These are phyloP conservation scores for Watsonalla cultraria DNA, from an alignment of 2,888 invertebrate species.

Conservation along the genomic window DNA sequence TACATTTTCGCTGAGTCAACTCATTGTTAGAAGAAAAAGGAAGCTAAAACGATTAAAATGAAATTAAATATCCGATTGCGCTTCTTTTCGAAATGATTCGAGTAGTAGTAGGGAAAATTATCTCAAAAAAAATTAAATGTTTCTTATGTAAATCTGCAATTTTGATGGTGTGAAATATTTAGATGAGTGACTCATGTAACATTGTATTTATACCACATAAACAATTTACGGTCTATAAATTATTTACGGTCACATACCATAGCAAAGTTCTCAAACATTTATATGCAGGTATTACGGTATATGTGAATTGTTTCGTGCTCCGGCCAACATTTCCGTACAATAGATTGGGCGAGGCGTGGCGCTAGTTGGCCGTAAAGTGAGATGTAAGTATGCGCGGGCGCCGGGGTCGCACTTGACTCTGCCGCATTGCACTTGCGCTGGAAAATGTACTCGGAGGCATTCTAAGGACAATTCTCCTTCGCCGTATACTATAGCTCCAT, in stretches of 20 bases:
- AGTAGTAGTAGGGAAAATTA: no score
- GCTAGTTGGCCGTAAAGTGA: slow-evolving; percentile 55
- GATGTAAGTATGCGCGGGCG: slow-evolving; percentile 53
- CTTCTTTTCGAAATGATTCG: no score
- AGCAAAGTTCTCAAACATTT: slow-evolving; percentile 58
- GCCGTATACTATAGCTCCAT: neutral
- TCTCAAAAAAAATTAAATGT: no score
- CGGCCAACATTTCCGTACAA: slow-evolving; percentile 69
- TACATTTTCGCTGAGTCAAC: neutral
- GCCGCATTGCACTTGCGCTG: slow-evolving; percentile 37
- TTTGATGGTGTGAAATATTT: no score
- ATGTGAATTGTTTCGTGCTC: slow-evolving; percentile 67
- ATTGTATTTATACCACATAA: neutral
- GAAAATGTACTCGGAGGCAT: slow-evolving; percentile 13
- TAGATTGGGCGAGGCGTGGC: slow-evolving; percentile 50
- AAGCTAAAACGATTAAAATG: no score
- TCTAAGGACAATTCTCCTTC: slow-evolving; percentile 5
- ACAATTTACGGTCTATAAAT: neutral
- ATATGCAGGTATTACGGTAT: slow-evolving; percentile 66
- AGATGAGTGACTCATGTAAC: no score
- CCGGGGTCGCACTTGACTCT: slow-evolving; percentile 36
- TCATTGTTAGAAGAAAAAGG: no score
- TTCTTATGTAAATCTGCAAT: no score
- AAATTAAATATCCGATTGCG: no score
- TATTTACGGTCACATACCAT: slow-evolving; percentile 30